Conservation (phyloP, 2,113 vertebrate genomes). For the Rhinogobius similis region DNA sequence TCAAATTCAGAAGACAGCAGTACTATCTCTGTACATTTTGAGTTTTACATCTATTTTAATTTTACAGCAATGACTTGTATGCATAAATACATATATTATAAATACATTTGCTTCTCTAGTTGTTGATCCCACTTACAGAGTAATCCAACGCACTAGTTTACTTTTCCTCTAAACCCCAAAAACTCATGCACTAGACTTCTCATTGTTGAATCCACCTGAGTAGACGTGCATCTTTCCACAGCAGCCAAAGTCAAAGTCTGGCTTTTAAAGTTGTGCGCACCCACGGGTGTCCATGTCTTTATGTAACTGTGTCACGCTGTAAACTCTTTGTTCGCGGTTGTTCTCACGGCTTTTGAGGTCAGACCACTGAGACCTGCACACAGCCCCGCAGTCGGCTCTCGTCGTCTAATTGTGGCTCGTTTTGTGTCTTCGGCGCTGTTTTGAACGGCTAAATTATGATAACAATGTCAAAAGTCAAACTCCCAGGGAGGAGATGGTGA, state of each 20-base stretch:
- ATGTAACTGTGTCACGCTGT: slow-evolving; percentile 71
- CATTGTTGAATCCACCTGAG: slow-evolving; percentile 32
- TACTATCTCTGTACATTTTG: too few relatives aligned
- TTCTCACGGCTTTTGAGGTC: slow-evolving; percentile 74
- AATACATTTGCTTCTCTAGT: background rate
- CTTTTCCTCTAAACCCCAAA: background rate
- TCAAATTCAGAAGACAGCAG: too few relatives aligned
- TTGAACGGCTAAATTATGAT: slow-evolving; percentile 25
- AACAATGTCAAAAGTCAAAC: slow-evolving; percentile 8
- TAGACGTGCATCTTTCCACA: slow-evolving; percentile 32
- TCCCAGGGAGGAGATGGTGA: slow-evolving; percentile 11
- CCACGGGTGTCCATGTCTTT: slow-evolving; percentile 52
- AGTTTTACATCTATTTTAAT: too few relatives aligned
- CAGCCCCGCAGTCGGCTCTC: slow-evolving; percentile 42
- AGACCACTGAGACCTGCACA: slow-evolving; percentile 46
- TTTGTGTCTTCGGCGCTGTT: slow-evolving; percentile 12
- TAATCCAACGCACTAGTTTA: background rate
- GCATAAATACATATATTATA: background rate
- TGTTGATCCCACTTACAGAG: background rate
- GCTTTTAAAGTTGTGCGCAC: slow-evolving; percentile 48
- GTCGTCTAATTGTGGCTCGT: slow-evolving; percentile 11
- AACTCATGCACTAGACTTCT: background rate
- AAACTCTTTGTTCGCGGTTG: slow-evolving; percentile 58
- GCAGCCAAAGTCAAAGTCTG: slow-evolving; percentile 16
- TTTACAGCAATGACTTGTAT: background rate